phyloP scores from a whole-genome alignment of 1,140 invertebrate genomes.

The Doryteuthis pealeii region DNA sequence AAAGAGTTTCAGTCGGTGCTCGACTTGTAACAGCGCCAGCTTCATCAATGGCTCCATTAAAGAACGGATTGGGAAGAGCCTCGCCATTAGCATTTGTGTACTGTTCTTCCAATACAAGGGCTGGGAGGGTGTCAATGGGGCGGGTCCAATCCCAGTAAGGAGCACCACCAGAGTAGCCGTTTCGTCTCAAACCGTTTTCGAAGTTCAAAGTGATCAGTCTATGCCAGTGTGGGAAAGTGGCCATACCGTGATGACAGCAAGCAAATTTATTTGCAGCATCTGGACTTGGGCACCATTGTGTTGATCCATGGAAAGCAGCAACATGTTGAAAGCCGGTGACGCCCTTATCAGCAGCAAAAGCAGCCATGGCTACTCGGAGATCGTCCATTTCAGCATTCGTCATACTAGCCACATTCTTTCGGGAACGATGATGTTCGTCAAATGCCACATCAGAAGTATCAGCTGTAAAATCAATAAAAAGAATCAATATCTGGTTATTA shows the following conservation, averaged over 20 bases:
- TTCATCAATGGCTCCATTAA: slow-evolving; percentile 8
- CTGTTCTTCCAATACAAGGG: not conserved
- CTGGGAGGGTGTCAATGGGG: not conserved
- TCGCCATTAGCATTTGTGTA: slow-evolving; percentile 6
- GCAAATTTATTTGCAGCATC: slow-evolving; percentile 22
- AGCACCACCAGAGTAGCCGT: slow-evolving; percentile 15
- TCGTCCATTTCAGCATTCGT: slow-evolving; percentile 16
- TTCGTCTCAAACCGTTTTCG: slow-evolving; percentile 21
- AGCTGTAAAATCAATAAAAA: not conserved
- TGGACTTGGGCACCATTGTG: slow-evolving; percentile 21
- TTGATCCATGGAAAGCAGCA: slow-evolving; percentile 21
- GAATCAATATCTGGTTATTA: no score
- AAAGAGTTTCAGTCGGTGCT: slow-evolving; percentile 3
- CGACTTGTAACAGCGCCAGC: slow-evolving; percentile 9
- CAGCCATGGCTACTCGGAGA: slow-evolving; percentile 23
- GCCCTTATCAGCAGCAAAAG: slow-evolving; percentile 19
- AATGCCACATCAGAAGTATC: not conserved
- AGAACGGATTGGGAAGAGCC: slow-evolving; percentile 6
- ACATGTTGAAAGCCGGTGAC: slow-evolving; percentile 20
- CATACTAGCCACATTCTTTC: slow-evolving; percentile 23
- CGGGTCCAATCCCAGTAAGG: slow-evolving; percentile 17
- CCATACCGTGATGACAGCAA: slow-evolving; percentile 28
- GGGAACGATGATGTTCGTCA: not conserved
- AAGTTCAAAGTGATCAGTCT: slow-evolving; percentile 25
- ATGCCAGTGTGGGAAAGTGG: slow-evolving; percentile 36